A percentile compares a stretch with the other conserved stretches of the same genome.
Evolutionary conservation across 64 coral and sea anemone genomes (phyloP).

Genomic region (Pachyseris speciosa): DNA sequence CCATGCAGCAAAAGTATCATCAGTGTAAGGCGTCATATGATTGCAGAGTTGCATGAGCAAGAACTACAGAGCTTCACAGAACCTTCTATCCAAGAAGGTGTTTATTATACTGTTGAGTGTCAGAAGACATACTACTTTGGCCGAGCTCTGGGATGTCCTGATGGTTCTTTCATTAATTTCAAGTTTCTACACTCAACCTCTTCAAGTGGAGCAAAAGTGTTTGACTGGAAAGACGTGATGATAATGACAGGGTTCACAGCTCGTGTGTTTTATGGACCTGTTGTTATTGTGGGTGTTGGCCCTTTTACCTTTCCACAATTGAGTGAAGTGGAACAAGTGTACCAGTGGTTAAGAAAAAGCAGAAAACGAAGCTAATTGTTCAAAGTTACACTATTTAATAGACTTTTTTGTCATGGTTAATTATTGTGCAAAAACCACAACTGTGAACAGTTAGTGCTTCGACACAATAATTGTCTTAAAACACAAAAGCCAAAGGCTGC

Average conservation of each 20-base stretch:
- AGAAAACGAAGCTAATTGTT: conserved; percentile 27
- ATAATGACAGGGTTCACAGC: conserved; percentile 34
- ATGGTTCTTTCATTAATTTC: conserved; percentile 38
- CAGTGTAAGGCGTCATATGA: neutral
- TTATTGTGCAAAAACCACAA: neutral
- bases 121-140: neutral
- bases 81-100: neutral
- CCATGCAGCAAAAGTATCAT: neutral
- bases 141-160: conserved; percentile 9
- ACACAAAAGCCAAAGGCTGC: neutral
- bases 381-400: neutral
- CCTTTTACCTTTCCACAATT: conserved; percentile 49
- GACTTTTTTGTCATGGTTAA: neutral
- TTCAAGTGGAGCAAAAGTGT: conserved; percentile 8
- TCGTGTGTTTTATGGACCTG: conserved; percentile 64
- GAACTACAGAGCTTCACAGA: neutral
- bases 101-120: neutral
- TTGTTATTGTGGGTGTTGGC: conserved; percentile 26
- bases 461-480: neutral
- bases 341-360: conserved; percentile 54
- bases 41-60: neutral
- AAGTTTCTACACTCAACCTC: conserved; percentile 52
- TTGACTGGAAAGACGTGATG: conserved; percentile 51
- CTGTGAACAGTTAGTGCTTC: neutral
- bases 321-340: conserved; percentile 55